phyloP scores from a whole-genome alignment of 92 coral and sea anemone genomes.

The Heteractis magnifica region DNA sequence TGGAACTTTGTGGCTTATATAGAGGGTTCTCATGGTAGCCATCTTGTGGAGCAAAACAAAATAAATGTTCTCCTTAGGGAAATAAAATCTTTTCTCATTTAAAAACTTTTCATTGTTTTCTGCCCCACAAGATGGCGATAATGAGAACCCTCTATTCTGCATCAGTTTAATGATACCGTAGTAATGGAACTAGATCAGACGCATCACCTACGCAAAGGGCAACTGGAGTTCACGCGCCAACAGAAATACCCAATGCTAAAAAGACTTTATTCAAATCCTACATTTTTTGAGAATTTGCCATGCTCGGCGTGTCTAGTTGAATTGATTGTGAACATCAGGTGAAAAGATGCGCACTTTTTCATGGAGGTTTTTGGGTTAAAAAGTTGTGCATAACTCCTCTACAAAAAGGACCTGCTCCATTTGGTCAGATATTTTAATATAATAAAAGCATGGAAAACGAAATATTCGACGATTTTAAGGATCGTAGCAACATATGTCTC shows the following conservation, averaged over 20 bases:
- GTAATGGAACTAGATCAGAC: not conserved
- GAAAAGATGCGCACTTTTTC: not conserved
- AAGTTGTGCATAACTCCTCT: not conserved
- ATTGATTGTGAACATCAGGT: conserved; percentile 1
- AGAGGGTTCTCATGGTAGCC: too few relatives aligned
- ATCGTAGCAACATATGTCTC: too few relatives aligned
- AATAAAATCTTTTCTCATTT: too few relatives aligned
- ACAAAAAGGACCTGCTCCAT: too few relatives aligned
- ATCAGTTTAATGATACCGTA: not conserved
- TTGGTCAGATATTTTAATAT: too few relatives aligned
- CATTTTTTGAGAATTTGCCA: not conserved
- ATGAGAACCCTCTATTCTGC: not conserved
- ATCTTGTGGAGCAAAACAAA: too few relatives aligned
- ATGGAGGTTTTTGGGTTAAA: not conserved
- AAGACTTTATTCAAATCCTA: not conserved
- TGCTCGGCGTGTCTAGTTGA: not conserved
- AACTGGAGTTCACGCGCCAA: not conserved
- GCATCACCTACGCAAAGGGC: not conserved
- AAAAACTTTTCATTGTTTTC: too few relatives aligned
- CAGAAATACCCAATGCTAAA: not conserved
- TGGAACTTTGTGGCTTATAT: too few relatives aligned
- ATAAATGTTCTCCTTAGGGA: too few relatives aligned
- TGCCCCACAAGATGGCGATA: too few relatives aligned
- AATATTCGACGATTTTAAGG: too few relatives aligned
- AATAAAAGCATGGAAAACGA: too few relatives aligned